Conservation (phyloP, 2,888 invertebrate genomes). For the Xylocampa areola region DNA sequence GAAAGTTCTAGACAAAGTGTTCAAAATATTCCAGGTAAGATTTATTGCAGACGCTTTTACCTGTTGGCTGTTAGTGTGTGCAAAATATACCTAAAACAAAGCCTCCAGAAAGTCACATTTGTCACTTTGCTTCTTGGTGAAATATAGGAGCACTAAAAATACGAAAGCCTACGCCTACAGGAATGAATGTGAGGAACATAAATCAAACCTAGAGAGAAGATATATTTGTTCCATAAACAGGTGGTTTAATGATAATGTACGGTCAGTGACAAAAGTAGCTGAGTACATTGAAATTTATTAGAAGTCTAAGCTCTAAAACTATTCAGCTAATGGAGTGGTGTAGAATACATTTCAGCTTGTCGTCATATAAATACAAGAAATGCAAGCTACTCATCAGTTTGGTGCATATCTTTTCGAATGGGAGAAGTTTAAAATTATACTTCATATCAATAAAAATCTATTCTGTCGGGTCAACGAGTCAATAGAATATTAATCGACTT, state of each 20-base stretch:
- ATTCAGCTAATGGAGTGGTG: too few species aligned
- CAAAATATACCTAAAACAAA: background rate
- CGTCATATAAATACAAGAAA: too few species aligned
- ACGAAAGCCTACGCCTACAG: slow-evolving; percentile 5
- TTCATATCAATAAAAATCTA: too few species aligned
- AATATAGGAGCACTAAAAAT: slow-evolving; percentile 10
- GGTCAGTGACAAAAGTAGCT: background rate
- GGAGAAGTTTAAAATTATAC: too few species aligned
- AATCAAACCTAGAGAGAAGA: slow-evolving; percentile 6
- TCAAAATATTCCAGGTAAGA: background rate
- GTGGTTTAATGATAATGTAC: slow-evolving; percentile 2
- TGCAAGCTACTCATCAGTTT: too few species aligned
- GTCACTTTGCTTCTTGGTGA: background rate
- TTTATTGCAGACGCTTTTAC: background rate
- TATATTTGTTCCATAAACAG: slow-evolving; percentile 3
- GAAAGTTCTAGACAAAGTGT: too few species aligned
- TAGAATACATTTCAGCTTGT: too few species aligned
- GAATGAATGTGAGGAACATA: slow-evolving; percentile 2
- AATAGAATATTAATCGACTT: too few species aligned
- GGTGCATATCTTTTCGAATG: too few species aligned
- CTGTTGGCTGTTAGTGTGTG: background rate
- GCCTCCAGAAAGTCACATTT: slow-evolving; percentile 17
- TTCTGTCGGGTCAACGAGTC: too few species aligned
- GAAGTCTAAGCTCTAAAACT: too few species aligned
- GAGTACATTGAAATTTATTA: background rate